Evolutionary conservation across 2,888 invertebrate genomes (phyloP).

Genomic region (Athripsodes cinereus): DNA sequence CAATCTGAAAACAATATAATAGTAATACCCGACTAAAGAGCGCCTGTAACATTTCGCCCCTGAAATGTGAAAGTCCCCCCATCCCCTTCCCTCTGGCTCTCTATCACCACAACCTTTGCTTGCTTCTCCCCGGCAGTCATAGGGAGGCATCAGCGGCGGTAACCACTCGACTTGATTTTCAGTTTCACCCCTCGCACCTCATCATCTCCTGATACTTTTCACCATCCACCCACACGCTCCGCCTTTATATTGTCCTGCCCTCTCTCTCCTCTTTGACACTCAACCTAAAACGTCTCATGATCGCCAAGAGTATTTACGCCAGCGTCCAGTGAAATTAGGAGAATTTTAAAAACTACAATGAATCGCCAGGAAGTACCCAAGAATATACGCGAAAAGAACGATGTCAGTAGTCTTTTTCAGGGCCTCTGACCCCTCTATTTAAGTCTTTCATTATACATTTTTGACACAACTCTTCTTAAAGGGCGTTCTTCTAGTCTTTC

Average conservation of each 20-base stretch:
- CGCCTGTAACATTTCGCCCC: background rate
- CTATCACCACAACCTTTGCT: slow-evolving; percentile 19
- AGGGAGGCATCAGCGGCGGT: slow-evolving; percentile 22
- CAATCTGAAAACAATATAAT: no score
- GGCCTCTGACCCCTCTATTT: no score
- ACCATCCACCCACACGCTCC: slow-evolving; percentile 23
- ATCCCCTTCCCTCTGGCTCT: background rate
- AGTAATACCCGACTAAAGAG: no score
- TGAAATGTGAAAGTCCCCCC: background rate
- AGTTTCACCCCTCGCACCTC: slow-evolving; percentile 18
- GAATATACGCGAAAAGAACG: no score
- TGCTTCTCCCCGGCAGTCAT: no score
- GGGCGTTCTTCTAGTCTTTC: no score
- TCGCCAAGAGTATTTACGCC: background rate
- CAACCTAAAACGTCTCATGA: background rate
- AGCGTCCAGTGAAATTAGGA: background rate
- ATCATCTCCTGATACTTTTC: slow-evolving; percentile 8
- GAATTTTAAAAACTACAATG: no score
- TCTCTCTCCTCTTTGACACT: slow-evolving; percentile 26
- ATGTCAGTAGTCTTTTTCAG: no score
- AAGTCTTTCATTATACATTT: no score
- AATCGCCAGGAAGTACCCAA: no score
- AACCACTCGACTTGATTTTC: slow-evolving; percentile 29
- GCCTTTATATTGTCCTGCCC: slow-evolving; percentile 26
- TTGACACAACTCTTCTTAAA: no score